These are phyloP conservation scores for Ameiurus melas DNA, from an alignment of 2,113 vertebrate genomes.

Conservation along the genomic window DNA sequence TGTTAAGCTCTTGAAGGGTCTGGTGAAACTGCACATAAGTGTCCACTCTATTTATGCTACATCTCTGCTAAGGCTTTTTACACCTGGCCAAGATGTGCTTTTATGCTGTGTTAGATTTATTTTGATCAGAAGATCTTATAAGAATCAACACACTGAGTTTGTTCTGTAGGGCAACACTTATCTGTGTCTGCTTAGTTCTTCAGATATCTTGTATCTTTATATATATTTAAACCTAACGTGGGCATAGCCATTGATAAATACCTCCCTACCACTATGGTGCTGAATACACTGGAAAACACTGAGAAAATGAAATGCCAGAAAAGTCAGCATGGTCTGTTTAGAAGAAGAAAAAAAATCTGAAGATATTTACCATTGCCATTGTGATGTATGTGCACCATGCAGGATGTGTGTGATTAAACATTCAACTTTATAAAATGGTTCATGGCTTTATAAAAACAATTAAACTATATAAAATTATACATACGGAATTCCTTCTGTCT, in stretches of 20 bases:
- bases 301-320: background rate
- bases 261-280: background rate
- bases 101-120: background rate
- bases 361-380: background rate
- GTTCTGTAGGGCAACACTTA: background rate
- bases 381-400: background rate
- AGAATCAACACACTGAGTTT: background rate
- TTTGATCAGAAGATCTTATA: background rate
- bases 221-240: background rate
- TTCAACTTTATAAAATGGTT: background rate
- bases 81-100: background rate
- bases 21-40: conserved; percentile 4
- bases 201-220: background rate
- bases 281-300: background rate
- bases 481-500: background rate
- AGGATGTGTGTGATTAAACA: background rate
- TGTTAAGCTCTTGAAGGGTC: conserved; percentile 15
- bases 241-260: background rate
- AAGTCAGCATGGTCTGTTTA: background rate
- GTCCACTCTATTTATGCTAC: conserved; percentile 18
- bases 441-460: background rate
- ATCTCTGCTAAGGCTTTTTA: background rate
- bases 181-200: background rate
- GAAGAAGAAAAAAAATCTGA: background rate
- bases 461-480: background rate